Evolutionary conservation across 2,888 invertebrate genomes (phyloP).

Genomic region (Leptogaster cylindrica): DNA sequence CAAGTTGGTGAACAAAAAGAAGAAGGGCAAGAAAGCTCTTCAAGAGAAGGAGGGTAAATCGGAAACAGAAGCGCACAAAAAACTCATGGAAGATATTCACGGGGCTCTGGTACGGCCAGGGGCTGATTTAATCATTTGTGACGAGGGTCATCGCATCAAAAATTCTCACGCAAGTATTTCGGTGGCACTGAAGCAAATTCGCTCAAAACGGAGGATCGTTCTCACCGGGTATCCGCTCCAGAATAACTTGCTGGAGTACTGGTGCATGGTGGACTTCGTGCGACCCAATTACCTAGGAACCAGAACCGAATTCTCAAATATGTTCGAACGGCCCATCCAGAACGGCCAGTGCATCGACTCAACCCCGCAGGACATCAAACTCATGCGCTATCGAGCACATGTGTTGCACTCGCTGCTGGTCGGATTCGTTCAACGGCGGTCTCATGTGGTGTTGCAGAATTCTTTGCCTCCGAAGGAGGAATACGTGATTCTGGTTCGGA

Average conservation of each 20-base stretch:
- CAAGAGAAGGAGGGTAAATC: constrained; percentile 62
- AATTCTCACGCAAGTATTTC: constrained; percentile 97
- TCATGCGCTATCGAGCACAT: constrained; percentile 95
- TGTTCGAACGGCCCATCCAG: constrained; percentile 98
- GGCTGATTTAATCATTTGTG: constrained; percentile 93
- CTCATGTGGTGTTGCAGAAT: constrained; percentile 90
- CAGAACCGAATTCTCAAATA: constrained; percentile 95
- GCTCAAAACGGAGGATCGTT: constrained; percentile 92
- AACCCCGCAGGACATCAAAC: constrained; percentile 88
- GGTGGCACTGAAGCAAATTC: constrained; percentile 91
- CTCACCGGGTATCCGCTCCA: constrained; percentile 98
- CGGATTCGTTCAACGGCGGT: constrained; percentile 95
- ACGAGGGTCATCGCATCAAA: constrained; percentile 97
- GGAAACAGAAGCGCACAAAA: constrained; percentile 68
- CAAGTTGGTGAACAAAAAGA: constrained; percentile 73
- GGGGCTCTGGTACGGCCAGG: constrained; percentile 87
- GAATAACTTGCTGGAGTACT: constrained; percentile 95
- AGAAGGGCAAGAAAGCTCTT: constrained; percentile 54
- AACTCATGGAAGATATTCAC: constrained; percentile 83
- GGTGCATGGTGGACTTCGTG: constrained; percentile 99
- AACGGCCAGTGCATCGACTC: constrained; percentile 98
- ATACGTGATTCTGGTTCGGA: constrained; percentile 86
- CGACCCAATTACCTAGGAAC: constrained; percentile 96
- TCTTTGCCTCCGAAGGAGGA: constrained; percentile 94
- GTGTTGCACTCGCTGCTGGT: constrained; percentile 92